These are phyloP conservation scores for Mionectes macconnelli DNA, from an alignment of 2,113 vertebrate genomes.

Conservation along the genomic window DNA sequence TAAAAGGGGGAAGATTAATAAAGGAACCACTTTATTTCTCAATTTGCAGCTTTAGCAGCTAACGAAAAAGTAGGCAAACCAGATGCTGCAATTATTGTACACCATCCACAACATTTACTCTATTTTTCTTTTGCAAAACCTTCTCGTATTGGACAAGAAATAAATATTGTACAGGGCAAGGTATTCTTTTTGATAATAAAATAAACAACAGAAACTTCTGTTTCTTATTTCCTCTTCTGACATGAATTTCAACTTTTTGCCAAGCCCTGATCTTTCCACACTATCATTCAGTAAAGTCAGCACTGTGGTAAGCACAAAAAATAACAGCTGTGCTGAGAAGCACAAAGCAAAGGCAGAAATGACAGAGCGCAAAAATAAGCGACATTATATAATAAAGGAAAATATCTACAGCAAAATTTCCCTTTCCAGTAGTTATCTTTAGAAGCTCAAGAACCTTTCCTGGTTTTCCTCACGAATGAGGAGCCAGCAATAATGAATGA, in stretches of 20 bases:
- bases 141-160: background rate
- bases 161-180: background rate
- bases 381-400: background rate
- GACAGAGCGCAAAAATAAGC: background rate
- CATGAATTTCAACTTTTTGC: background rate
- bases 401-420: background rate
- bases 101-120: fast-evolving
- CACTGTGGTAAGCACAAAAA: background rate
- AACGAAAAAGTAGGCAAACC: background rate
- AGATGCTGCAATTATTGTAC: background rate
- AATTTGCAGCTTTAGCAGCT: background rate
- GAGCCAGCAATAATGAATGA: background rate
- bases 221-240: background rate
- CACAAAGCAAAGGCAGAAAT: background rate
- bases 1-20: background rate
- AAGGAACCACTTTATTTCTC: background rate
- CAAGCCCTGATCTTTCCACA: background rate
- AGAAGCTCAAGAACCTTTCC: background rate
- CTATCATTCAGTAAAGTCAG: background rate
- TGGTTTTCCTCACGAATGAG: background rate
- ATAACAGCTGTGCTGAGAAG: background rate
- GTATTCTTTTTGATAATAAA: background rate
- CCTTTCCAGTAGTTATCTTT: background rate
- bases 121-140: background rate
- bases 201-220: background rate